Percentiles rank a stretch among this genome's conserved stretches.
Conservation (phyloP, 1,140 invertebrate genomes). For the Notospermus geniculatus region DNA sequence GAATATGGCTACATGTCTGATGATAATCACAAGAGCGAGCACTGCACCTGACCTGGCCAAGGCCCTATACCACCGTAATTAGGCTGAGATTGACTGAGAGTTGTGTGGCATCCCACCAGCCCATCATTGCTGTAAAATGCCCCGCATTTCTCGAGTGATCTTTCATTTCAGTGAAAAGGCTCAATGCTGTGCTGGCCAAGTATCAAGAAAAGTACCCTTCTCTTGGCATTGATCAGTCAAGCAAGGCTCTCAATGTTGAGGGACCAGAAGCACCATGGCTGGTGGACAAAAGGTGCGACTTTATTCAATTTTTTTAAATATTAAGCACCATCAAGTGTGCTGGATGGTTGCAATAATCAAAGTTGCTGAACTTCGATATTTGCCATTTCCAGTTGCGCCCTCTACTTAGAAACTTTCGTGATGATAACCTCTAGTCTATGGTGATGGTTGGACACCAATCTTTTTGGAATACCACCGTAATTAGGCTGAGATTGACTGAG, state of each 20-base stretch:
- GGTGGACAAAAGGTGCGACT: constrained; percentile 25
- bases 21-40: no score
- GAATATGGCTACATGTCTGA: no score
- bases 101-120: no score
- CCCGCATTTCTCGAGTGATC: no score
- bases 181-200: constrained; percentile 5
- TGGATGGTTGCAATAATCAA: not conserved
- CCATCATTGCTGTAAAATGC: no score
- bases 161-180: constrained; percentile 8
- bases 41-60: no score
- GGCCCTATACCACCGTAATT: no score
- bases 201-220: constrained; percentile 9
- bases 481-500: no score
- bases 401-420: not conserved
- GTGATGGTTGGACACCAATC: not conserved
- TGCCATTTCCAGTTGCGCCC: not conserved
- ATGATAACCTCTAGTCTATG: not conserved
- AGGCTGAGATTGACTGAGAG: no score
- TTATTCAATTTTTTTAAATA: not conserved
- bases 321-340: not conserved
- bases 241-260: constrained; percentile 14
- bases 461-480: no score
- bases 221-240: not conserved
- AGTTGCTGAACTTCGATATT: not conserved
- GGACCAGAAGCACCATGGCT: constrained; percentile 27